A percentile compares a stretch with the other conserved stretches of the same genome.
Evolutionary conservation across 1,140 invertebrate species (phyloP).

Genomic region (Prorops nasuta): DNA sequence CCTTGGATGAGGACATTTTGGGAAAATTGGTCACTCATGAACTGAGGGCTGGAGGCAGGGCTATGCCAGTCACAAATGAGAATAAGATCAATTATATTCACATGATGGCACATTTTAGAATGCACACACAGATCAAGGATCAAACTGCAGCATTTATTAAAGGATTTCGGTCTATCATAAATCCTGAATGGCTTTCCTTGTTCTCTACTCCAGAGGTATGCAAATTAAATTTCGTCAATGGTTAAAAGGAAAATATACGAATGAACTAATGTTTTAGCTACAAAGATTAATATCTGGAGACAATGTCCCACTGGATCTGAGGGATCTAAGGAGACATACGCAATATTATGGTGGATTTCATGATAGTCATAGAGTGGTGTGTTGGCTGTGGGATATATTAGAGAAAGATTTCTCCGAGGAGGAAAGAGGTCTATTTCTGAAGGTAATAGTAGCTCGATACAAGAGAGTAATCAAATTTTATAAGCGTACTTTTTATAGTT

Average conservation of each 20-base stretch:
- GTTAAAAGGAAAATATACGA: background rate
- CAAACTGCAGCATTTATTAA: conserved; percentile 95
- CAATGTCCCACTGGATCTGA: conserved; percentile 85
- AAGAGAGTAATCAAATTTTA: background rate
- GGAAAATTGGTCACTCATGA: conserved; percentile 89
- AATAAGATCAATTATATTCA: conserved; percentile 99
- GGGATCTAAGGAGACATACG: conserved; percentile 88
- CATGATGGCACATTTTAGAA: conserved; percentile 96
- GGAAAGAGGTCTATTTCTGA: conserved; percentile 91
- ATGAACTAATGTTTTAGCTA: conserved; percentile 55
- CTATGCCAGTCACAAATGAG: conserved; percentile 91
- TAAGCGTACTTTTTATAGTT: conserved; percentile 65
- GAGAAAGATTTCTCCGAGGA: conserved; percentile 92
- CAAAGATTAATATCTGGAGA: conserved; percentile 90
- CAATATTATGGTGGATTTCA: conserved; percentile 99
- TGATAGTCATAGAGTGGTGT: conserved; percentile 94
- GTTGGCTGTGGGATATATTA: conserved; percentile 98
- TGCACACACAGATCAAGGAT: conserved; percentile 95
- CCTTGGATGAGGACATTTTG: conserved; percentile 93
- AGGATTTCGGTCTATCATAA: conserved; percentile 94
- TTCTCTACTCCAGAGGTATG: conserved; percentile 94
- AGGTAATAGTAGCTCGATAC: conserved; percentile 55
- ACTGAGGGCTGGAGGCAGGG: conserved; percentile 89
- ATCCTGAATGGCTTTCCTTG: conserved; percentile 90
- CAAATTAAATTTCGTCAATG: conserved; percentile 4